phyloP scores from a whole-genome alignment of 2,797 vertebrate genomes.

The Darevskia nairensis region DNA sequence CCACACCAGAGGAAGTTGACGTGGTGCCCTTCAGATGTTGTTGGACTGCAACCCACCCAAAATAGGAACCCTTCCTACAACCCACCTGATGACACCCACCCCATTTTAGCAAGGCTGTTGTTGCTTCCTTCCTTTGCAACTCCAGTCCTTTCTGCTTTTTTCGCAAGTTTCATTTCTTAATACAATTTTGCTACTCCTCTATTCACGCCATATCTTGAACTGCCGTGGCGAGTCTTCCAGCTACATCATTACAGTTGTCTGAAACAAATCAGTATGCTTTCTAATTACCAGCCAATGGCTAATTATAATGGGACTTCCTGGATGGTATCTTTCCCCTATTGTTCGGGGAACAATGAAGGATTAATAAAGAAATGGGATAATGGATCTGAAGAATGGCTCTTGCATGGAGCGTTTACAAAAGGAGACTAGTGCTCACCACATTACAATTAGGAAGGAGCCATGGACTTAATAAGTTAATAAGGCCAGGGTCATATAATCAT shows the following conservation, averaged over 20 bases:
- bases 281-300: constrained; percentile 6
- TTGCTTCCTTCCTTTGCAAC: background rate
- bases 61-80: no score
- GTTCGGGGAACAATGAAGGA: background rate
- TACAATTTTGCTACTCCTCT: background rate
- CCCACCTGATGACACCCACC: no score
- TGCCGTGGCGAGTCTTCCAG: background rate
- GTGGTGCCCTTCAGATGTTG: no score
- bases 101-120: no score
- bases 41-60: no score
- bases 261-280: constrained; percentile 6
- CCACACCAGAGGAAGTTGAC: no score
- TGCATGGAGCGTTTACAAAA: background rate
- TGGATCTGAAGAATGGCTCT: background rate
- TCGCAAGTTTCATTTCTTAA: background rate
- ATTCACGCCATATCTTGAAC: background rate
- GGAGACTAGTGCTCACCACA: background rate
- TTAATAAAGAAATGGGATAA: background rate
- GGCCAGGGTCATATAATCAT: no score
- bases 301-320: background rate
- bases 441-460: background rate
- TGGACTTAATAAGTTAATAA: background rate
- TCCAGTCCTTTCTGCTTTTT: background rate
- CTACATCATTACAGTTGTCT: background rate
- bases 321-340: background rate